These are phyloP conservation scores for Dendrocincla tyrannina DNA, from an alignment of 2,797 vertebrate genomes.

Conservation along the genomic window DNA sequence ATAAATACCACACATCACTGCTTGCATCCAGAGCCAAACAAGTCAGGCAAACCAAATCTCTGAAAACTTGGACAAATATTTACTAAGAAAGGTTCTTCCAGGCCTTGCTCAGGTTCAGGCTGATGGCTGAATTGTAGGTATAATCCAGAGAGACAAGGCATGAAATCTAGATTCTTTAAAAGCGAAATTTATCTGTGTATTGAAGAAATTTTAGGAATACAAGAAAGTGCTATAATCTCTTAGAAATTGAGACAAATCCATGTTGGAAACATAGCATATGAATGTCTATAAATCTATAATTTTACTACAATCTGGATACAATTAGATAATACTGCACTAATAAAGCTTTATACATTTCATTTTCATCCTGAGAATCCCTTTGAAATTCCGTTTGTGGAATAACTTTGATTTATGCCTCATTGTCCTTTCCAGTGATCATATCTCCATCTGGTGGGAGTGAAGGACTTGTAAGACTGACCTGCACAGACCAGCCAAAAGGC, in stretches of 20 bases:
- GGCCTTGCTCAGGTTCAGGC: not conserved
- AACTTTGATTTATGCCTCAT: not conserved
- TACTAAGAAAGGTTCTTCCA: slow-evolving; percentile 28
- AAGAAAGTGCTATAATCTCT: not conserved
- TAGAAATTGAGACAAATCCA: not conserved
- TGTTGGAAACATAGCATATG: not conserved
- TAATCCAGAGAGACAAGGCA: not conserved
- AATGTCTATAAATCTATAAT: not conserved
- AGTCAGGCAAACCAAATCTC: slow-evolving; percentile 8
- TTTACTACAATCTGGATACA: not conserved
- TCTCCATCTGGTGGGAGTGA: slow-evolving; percentile 17
- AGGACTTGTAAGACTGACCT: not conserved
- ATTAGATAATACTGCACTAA: not conserved
- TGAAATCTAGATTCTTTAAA: not conserved
- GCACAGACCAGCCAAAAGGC: not conserved
- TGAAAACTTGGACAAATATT: slow-evolving; percentile 52
- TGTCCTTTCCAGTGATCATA: not conserved
- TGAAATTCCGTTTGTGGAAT: not conserved
- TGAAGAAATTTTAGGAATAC: not conserved
- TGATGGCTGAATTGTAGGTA: not conserved
- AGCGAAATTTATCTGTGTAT: not conserved
- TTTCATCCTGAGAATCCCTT: not conserved
- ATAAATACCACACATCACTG: slow-evolving; percentile 3
- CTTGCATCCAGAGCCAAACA: not conserved
- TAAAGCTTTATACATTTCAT: not conserved